These are phyloP conservation scores for Drosophila malerkotliana DNA, from an alignment of 1,140 invertebrate species.

Conservation along the genomic window DNA sequence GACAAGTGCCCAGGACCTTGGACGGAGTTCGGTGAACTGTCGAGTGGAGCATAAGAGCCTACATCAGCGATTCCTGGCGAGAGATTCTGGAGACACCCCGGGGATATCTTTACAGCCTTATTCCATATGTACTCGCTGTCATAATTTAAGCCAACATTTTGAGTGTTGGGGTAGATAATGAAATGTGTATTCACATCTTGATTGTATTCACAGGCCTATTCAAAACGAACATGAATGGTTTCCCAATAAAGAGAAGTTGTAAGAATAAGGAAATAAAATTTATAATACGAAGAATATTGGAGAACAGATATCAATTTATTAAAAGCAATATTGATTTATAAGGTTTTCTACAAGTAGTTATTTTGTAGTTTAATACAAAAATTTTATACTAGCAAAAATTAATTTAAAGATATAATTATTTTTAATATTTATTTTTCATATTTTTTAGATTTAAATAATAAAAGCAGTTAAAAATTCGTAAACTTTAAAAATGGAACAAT, in stretches of 20 bases:
- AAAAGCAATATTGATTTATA: not conserved
- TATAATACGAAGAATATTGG: not conserved
- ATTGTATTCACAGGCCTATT: not conserved
- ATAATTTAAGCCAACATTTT: constrained; percentile 19
- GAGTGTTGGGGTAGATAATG: constrained; percentile 7
- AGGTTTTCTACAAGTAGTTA: no score
- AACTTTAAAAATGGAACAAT: no score
- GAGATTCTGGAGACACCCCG: constrained; percentile 28
- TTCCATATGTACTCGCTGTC: constrained; percentile 19
- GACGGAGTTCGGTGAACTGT: constrained; percentile 31
- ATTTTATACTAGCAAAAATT: no score
- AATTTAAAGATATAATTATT: no score
- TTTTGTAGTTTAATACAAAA: no score
- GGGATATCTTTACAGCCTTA: constrained; percentile 2
- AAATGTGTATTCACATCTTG: not conserved
- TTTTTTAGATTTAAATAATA: no score
- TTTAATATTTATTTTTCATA: no score
- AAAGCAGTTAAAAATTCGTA: no score
- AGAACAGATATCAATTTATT: not conserved
- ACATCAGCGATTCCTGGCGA: constrained; percentile 25
- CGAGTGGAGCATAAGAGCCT: constrained; percentile 34
- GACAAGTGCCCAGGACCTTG: constrained; percentile 46
- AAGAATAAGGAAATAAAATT: not conserved
- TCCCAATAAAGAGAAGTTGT: not conserved
- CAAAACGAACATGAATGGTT: not conserved